These are phyloP conservation scores for Lepidocyrtoides sp. DNA, from an alignment of 2,888 invertebrate species.

Conservation along the genomic window DNA sequence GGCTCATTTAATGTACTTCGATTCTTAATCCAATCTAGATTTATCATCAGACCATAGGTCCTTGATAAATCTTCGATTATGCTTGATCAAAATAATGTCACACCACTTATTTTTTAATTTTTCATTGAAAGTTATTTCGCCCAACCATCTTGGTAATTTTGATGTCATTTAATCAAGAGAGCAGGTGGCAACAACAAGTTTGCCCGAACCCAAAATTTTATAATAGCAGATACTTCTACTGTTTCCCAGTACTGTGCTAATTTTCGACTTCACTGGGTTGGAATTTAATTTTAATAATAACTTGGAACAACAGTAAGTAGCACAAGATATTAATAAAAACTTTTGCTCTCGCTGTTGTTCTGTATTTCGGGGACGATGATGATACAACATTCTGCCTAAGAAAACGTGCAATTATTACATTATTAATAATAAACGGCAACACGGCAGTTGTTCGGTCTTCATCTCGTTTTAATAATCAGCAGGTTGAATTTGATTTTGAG, in stretches of 20 bases:
- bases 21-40: too few relatives aligned
- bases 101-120: neutral
- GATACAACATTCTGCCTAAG: neutral
- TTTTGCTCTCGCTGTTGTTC: neutral
- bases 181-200: conserved; percentile 30
- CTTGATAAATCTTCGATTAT: neutral
- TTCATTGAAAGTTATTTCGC: neutral
- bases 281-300: conserved; percentile 78
- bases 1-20: too few relatives aligned
- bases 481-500: conserved; percentile 54
- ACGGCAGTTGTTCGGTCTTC: neutral
- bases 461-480: conserved; percentile 64
- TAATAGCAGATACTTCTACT: neutral
- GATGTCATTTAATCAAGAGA: conserved; percentile 13
- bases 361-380: neutral
- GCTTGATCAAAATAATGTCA: neutral
- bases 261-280: conserved; percentile 62
- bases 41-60: too few relatives aligned
- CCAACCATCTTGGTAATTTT: neutral
- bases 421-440: neutral
- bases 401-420: conserved; percentile 10
- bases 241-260: conserved; percentile 52
- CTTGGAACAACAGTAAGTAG: conserved; percentile 64
- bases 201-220: conserved; percentile 23
- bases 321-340: conserved; percentile 25